Conservation (phyloP, 2,113 vertebrate species). For the Mohoua ochrocephala region DNA sequence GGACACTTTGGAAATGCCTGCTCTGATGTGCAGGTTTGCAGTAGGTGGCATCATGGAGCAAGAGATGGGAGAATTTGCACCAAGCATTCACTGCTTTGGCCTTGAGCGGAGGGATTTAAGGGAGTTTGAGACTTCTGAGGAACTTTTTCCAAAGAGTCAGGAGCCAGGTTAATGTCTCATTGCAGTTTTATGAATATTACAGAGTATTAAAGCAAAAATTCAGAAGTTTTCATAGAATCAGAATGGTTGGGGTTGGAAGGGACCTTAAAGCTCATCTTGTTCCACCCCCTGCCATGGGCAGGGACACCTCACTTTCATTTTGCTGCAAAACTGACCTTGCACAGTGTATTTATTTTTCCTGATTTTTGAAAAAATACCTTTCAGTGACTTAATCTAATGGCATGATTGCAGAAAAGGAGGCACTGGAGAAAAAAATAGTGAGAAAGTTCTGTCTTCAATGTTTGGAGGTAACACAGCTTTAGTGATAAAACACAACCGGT, state of each 20-base stretch:
- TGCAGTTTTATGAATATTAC: background rate
- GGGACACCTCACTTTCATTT: background rate
- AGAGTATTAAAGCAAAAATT: background rate
- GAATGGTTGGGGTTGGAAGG: background rate
- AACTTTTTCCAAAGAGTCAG: background rate
- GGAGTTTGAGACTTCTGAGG: background rate
- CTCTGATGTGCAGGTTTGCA: background rate
- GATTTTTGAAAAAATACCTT: background rate
- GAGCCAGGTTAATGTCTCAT: background rate
- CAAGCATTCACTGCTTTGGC: accelerated
- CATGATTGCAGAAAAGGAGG: background rate
- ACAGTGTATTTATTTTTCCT: background rate
- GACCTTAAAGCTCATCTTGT: background rate
- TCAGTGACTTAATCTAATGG: background rate
- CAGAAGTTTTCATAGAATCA: background rate
- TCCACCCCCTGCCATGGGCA: background rate
- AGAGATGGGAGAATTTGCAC: background rate
- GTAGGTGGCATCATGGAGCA: background rate
- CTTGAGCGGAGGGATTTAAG: background rate
- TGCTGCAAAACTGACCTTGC: background rate
- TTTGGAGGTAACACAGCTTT: background rate
- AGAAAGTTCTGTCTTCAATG: background rate
- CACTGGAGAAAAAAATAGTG: background rate
- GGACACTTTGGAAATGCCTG: background rate
- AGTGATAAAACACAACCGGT: background rate